Conservation (phyloP, 2,113 vertebrate genomes). For the Notechis scutatus region DNA sequence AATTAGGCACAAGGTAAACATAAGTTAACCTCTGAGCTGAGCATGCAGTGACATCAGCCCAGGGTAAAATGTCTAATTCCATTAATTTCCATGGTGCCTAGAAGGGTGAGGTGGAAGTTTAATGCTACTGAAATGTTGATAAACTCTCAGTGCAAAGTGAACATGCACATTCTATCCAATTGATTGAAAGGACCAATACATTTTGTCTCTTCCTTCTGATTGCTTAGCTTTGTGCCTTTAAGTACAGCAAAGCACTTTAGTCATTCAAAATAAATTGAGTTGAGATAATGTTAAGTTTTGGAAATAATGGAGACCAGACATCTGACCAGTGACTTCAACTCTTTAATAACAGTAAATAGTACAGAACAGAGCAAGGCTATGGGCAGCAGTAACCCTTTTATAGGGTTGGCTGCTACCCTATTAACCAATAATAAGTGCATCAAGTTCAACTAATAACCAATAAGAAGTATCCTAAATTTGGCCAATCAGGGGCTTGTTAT, state of each 20-base stretch:
- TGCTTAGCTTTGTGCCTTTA: conserved; percentile 22
- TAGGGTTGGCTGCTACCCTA: no score
- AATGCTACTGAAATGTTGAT: conserved; percentile 12
- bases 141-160: conserved; percentile 21
- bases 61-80: neutral
- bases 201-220: neutral
- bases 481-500: no score
- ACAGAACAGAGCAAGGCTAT: no score
- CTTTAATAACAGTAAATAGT: no score
- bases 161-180: neutral
- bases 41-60: rapidly evolving
- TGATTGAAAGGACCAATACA: neutral
- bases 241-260: neutral
- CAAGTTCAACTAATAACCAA: no score
- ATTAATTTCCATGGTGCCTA: neutral
- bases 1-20: conserved; percentile 2
- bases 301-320: no score
- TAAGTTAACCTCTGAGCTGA: neutral
- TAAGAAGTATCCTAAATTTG: no score
- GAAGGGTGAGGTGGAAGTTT: neutral
- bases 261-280: neutral
- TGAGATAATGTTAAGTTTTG: no score
- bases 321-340: no score
- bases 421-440: no score
- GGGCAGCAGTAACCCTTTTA: no score